Conservation (phyloP, 2,888 invertebrate species). For the Tinea pellionella region DNA sequence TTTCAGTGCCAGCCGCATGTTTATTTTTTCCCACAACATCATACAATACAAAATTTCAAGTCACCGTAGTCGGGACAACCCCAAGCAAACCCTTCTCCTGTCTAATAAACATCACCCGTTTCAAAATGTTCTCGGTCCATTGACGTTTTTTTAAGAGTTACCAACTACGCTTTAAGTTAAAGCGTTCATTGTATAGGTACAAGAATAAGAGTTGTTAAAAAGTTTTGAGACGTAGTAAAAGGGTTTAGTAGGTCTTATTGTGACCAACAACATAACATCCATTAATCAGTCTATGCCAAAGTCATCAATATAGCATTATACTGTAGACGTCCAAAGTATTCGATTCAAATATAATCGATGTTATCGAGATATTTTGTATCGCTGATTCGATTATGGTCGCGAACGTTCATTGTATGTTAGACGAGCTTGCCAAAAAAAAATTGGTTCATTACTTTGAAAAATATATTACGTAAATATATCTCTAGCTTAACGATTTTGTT, state of each 20-base stretch:
- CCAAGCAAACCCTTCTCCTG: constrained; percentile 32
- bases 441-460: not conserved
- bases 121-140: not conserved
- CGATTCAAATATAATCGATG: constrained; percentile 43
- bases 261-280: constrained; percentile 48
- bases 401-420: constrained; percentile 35
- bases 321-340: constrained; percentile 58
- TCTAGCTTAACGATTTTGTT: not conserved
- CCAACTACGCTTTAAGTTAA: not conserved
- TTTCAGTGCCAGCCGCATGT: not conserved
- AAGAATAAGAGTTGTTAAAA: constrained; percentile 27
- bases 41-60: constrained; percentile 47
- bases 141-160: not conserved
- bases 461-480: not conserved
- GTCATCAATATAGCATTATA: constrained; percentile 52
- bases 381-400: constrained; percentile 53
- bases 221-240: constrained; percentile 18
- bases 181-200: constrained; percentile 27
- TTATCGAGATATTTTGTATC: constrained; percentile 39
- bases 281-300: constrained; percentile 64
- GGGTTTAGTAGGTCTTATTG: constrained; percentile 30
- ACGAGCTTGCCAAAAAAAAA: constrained; percentile 7
- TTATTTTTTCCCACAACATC: constrained; percentile 10
- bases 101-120: constrained; percentile 9
- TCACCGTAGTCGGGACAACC: constrained; percentile 63